A percentile compares a stretch with the other conserved stretches of the same genome.
These are phyloP conservation scores for Tychaedon coryphoeus DNA, from an alignment of 2,113 vertebrate species.

Conservation along the genomic window DNA sequence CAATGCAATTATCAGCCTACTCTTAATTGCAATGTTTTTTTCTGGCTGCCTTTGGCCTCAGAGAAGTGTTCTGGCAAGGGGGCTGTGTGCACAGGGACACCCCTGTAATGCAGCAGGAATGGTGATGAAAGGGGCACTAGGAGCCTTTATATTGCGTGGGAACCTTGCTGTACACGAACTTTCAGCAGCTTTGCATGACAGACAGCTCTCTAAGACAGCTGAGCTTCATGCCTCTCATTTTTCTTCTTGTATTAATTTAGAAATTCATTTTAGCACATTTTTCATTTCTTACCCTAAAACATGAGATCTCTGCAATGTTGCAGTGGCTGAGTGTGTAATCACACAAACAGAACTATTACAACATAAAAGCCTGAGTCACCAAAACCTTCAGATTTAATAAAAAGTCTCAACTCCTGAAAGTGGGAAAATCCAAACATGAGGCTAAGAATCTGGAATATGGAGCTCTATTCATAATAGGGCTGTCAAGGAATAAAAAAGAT, in stretches of 20 bases:
- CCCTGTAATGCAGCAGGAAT: conserved; percentile 10
- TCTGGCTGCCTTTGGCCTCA: neutral
- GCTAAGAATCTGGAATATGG: conserved; percentile 7
- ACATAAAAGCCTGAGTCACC: neutral
- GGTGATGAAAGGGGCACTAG: neutral
- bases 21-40: conserved; percentile 44
- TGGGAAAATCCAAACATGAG: neutral
- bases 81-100: neutral
- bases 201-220: neutral
- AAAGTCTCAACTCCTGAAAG: neutral
- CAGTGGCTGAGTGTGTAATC: neutral
- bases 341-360: neutral
- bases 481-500: conserved; percentile 32
- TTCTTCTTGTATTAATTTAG: neutral
- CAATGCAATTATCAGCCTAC: conserved; percentile 42
- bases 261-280: neutral
- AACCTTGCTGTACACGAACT: neutral
- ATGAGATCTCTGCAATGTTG: neutral
- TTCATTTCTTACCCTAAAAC: neutral
- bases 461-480: conserved; percentile 29
- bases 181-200: neutral
- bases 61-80: conserved; percentile 5
- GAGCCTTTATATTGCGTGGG: conserved; percentile 36
- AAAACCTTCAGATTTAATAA: neutral
- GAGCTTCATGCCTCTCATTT: neutral